A percentile compares a stretch with the other conserved stretches of the same genome.
Evolutionary conservation across 2,888 invertebrate species (phyloP).

Genomic region (Patella caerulea): DNA sequence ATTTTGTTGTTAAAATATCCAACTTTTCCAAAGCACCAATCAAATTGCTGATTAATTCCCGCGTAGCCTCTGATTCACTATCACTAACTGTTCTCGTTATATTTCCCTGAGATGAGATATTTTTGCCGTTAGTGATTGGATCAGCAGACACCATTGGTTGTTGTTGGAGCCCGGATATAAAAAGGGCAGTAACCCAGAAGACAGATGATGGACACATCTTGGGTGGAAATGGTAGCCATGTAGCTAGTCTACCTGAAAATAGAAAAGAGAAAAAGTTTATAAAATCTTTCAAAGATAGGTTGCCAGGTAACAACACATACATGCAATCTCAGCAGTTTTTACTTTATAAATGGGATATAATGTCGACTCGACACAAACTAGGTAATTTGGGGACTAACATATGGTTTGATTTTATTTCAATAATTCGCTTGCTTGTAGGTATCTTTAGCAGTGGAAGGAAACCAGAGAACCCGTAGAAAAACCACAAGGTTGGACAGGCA

Average conservation of each 20-base stretch:
- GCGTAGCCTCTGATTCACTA: background rate
- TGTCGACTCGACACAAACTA: too few species aligned
- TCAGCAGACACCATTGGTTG: background rate
- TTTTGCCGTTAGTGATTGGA: background rate
- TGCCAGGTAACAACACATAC: too few species aligned
- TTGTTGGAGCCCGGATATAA: background rate
- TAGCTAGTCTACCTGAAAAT: constrained; percentile 3
- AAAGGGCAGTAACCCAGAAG: background rate
- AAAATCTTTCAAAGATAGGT: too few species aligned
- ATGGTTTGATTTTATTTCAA: too few species aligned
- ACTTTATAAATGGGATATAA: too few species aligned
- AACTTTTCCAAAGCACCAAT: constrained; percentile 38
- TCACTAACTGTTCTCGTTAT: constrained; percentile 10
- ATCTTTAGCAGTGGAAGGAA: too few species aligned
- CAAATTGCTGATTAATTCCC: constrained; percentile 17
- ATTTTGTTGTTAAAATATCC: constrained; percentile 23
- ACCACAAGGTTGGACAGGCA: too few species aligned
- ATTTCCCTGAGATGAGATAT: background rate
- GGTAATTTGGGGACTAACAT: too few species aligned
- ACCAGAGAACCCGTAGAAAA: too few species aligned
- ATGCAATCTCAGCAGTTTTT: too few species aligned
- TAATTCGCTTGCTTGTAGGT: too few species aligned
- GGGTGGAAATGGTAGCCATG: background rate
- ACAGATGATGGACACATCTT: background rate
- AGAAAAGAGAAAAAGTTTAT: too few species aligned